Conservation (phyloP, 2,797 vertebrate genomes). For the Siniperca scherzeri region DNA sequence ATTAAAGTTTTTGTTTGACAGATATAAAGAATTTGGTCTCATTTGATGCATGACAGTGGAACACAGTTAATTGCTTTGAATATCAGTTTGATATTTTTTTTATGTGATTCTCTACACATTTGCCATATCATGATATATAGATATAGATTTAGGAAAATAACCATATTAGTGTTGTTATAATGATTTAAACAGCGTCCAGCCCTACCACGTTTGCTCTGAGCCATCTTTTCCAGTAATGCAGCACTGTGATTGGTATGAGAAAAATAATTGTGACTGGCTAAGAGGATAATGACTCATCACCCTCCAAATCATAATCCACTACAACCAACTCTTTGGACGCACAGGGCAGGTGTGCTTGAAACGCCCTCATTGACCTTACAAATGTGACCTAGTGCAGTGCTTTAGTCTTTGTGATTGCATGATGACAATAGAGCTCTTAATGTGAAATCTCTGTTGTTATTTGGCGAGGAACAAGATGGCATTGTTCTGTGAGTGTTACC, state of each 20-base stretch:
- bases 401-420: conserved; percentile 43
- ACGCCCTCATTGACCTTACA: conserved; percentile 48
- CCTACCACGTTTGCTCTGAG: neutral
- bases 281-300: conserved; percentile 63
- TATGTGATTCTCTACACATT: neutral
- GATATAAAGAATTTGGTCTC: too few species aligned
- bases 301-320: conserved; percentile 45
- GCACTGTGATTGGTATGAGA: conserved; percentile 31
- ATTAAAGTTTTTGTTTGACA: too few species aligned
- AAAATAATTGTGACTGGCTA: conserved; percentile 51
- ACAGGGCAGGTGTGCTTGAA: conserved; percentile 32
- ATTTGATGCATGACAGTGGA: neutral
- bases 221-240: conserved; percentile 19
- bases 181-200: conserved; percentile 1
- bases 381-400: conserved; percentile 24
- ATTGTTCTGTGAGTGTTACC: conserved; percentile 26
- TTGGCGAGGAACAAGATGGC: conserved; percentile 13
- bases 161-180: neutral
- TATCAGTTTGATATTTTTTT: neutral
- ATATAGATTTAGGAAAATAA: neutral
- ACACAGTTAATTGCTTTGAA: neutral
- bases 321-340: conserved; percentile 38
- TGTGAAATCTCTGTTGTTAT: conserved; percentile 24
- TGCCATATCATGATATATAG: neutral
- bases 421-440: conserved; percentile 41